These are phyloP conservation scores for Leucopsar rothschildi DNA, from an alignment of 2,113 vertebrate species.

Conservation along the genomic window DNA sequence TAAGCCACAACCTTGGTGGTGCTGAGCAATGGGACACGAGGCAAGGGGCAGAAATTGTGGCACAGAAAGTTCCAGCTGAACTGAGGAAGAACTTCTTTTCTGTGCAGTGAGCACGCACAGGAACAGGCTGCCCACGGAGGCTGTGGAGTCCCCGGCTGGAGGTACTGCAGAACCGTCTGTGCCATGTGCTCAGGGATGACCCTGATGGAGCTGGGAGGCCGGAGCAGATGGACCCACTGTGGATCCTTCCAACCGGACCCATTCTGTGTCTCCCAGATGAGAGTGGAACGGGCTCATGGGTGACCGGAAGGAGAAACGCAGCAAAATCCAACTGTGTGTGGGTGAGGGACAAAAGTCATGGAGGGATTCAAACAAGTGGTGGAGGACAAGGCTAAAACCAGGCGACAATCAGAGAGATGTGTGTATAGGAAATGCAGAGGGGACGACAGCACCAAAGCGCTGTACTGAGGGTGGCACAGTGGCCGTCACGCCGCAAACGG, in stretches of 20 bases:
- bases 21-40: neutral
- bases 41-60: neutral
- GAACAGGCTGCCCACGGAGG: neutral
- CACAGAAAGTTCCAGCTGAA: neutral
- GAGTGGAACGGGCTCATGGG: neutral
- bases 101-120: neutral
- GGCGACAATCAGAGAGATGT: neutral
- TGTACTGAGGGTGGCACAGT: neutral
- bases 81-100: neutral
- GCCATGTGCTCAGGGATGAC: neutral
- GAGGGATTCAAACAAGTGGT: neutral
- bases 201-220: neutral
- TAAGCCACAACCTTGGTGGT: accelerated
- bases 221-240: neutral
- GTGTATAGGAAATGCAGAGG: neutral
- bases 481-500: accelerated
- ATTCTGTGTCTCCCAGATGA: neutral
- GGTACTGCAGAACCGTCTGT: neutral
- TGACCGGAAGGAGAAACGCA: neutral
- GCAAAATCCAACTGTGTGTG: neutral
- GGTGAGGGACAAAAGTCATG: neutral
- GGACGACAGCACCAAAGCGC: neutral
- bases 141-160: neutral
- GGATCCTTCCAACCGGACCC: neutral
- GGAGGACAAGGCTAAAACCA: neutral